Evolutionary conservation across 2,888 invertebrate species (phyloP).

Genomic region (Drosophila mulleri): DNA sequence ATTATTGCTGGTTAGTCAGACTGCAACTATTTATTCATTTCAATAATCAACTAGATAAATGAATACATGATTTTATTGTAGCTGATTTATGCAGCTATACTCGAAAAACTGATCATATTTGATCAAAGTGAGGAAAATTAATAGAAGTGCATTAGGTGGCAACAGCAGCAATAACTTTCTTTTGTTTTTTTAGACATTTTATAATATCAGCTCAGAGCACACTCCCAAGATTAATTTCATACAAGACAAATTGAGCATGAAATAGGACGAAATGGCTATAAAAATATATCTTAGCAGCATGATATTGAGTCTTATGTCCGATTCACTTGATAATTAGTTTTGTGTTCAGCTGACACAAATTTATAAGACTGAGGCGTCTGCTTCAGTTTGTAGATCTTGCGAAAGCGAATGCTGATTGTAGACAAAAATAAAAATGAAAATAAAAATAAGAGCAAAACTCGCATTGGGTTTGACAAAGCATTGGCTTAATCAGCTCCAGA

Average conservation of each 20-base stretch:
- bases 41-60: background rate
- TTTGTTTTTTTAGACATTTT: constrained; percentile 1
- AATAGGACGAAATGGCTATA: constrained; percentile 21
- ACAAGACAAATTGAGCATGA: constrained; percentile 10
- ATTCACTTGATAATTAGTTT: constrained; percentile 23
- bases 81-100: background rate
- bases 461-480: constrained; percentile 39
- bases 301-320: constrained; percentile 29
- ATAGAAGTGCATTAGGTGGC: background rate
- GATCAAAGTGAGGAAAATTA: background rate
- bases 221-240: constrained; percentile 25
- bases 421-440: constrained; percentile 1
- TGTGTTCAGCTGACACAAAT: constrained; percentile 27
- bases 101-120: background rate
- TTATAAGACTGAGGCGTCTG: constrained; percentile 21
- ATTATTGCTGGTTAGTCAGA: background rate
- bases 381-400: constrained; percentile 39
- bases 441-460: background rate
- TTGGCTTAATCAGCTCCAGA: constrained; percentile 37
- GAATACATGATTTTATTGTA: background rate
- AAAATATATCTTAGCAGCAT: constrained; percentile 17
- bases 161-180: constrained; percentile 14
- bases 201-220: background rate
- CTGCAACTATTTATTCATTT: constrained; percentile 1
- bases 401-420: constrained; percentile 29